phyloP scores from a whole-genome alignment of 2,888 invertebrate genomes.

The Masnerella sp. region DNA sequence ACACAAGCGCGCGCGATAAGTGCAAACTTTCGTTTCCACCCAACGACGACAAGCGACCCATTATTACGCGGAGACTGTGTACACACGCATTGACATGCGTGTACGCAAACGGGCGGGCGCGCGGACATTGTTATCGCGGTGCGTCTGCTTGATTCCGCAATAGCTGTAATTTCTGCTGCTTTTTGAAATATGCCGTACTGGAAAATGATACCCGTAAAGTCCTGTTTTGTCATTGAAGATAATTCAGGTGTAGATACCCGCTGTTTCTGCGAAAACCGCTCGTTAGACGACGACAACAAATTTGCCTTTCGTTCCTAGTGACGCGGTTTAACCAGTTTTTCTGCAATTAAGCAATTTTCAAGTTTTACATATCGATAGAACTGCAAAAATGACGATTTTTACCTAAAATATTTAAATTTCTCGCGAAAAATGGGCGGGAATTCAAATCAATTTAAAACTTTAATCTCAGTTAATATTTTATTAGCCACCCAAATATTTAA shows the following conservation, averaged over 20 bases:
- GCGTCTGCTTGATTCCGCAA: conserved; percentile 55
- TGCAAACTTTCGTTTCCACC: conserved; percentile 59
- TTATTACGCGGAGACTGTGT: conserved; percentile 55
- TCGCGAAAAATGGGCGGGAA: no score
- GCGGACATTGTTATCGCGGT: conserved; percentile 54
- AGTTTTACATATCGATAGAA: background rate
- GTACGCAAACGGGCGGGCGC: conserved; percentile 54
- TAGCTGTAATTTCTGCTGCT: conserved; percentile 55
- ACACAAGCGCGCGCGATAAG: conserved; percentile 42
- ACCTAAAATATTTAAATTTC: background rate
- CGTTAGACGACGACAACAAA: conserved; percentile 40
- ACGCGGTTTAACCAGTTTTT: conserved; percentile 27
- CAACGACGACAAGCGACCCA: conserved; percentile 55
- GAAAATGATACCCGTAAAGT: conserved; percentile 52
- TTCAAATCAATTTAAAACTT: no score
- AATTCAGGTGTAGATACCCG: conserved; percentile 46
- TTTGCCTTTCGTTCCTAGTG: conserved; percentile 23
- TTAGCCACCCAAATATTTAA: no score
- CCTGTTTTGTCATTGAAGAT: conserved; percentile 54
- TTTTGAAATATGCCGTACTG: conserved; percentile 48
- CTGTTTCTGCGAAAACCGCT: conserved; percentile 36
- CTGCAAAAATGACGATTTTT: background rate
- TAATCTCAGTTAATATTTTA: no score
- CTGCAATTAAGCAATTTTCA: conserved; percentile 7
- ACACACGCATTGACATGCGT: conserved; percentile 58